Percentiles rank a stretch among this genome's conserved stretches.
Conservation (phyloP, 2,113 vertebrate species). For the Calyptomena viridis region DNA sequence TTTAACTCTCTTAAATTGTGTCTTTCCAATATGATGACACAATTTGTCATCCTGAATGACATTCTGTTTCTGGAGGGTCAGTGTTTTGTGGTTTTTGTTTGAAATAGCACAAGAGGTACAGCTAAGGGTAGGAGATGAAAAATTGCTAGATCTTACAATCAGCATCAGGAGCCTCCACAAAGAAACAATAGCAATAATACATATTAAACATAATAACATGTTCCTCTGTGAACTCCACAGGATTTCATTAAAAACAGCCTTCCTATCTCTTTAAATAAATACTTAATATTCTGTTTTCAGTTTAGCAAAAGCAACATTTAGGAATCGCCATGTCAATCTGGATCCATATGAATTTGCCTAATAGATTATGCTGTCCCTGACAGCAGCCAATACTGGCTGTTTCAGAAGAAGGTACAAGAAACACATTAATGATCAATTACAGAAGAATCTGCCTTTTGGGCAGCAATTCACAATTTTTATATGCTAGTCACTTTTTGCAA, state of each 20-base stretch:
- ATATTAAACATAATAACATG: too few relatives aligned
- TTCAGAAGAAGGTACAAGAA: conserved; percentile 3
- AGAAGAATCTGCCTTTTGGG: conserved; percentile 25
- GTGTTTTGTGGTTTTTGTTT: not conserved
- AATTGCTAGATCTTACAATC: not conserved
- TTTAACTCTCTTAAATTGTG: conserved; percentile 42
- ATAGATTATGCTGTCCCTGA: conserved; percentile 38
- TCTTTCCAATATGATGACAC: not conserved
- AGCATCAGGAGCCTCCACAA: not conserved
- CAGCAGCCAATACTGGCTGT: conserved; percentile 29
- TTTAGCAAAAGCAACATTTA: conserved; percentile 1
- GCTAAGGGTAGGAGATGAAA: conserved; percentile 16
- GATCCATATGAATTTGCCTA: not conserved
- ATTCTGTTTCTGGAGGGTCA: not conserved
- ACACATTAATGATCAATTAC: conserved; percentile 22
- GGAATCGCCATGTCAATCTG: not conserved
- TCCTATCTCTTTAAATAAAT: not conserved
- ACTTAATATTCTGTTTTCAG: not conserved
- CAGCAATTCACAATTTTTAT: conserved; percentile 1
- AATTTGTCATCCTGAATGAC: conserved; percentile 26
- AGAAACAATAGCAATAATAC: not conserved
- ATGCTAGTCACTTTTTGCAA: not conserved
- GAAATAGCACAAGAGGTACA: conserved; percentile 18
- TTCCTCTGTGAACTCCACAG: not conserved
- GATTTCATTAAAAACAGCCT: not conserved